phyloP scores from a whole-genome alignment of 35 echinoderm and acorn worm species.

The Anneissia japonica region DNA sequence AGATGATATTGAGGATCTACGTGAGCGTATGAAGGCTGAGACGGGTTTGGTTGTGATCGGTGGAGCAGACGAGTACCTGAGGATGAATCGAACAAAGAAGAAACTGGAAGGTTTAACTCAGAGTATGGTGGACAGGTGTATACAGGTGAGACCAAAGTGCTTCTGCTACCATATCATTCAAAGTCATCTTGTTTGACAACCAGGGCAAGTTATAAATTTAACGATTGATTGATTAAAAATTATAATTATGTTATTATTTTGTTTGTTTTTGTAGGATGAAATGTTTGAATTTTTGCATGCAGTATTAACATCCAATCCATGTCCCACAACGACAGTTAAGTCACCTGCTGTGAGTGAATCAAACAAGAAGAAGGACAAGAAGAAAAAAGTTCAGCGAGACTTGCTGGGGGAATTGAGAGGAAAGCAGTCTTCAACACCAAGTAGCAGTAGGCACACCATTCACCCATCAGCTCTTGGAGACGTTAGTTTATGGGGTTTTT shows the following conservation, averaged over 20 bases:
- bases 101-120: conserved; percentile 73
- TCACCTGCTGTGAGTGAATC: conserved; percentile 19
- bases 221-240: too few species aligned
- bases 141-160: conserved; percentile 46
- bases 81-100: conserved; percentile 75
- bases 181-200: too few species aligned
- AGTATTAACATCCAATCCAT: conserved; percentile 30
- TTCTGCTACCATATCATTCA: too few species aligned
- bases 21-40: conserved; percentile 81
- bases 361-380: conserved; percentile 74
- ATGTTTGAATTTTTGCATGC: conserved; percentile 65
- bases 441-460: conserved; percentile 15
- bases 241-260: not conserved
- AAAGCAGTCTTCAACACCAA: conserved; percentile 29
- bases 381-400: conserved; percentile 71
- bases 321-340: not conserved
- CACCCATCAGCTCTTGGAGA: conserved; percentile 15
- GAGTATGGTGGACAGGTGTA: conserved; percentile 98
- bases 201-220: too few species aligned
- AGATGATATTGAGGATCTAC: conserved; percentile 82
- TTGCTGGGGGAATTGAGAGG: conserved; percentile 66
- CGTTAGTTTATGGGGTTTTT: conserved; percentile 20
- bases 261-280: conserved; percentile 73
- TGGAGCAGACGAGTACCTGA: conserved; percentile 80
- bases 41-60: conserved; percentile 85